Conservation (phyloP, 1,140 invertebrate species). For the Drosophila setifemur region DNA sequence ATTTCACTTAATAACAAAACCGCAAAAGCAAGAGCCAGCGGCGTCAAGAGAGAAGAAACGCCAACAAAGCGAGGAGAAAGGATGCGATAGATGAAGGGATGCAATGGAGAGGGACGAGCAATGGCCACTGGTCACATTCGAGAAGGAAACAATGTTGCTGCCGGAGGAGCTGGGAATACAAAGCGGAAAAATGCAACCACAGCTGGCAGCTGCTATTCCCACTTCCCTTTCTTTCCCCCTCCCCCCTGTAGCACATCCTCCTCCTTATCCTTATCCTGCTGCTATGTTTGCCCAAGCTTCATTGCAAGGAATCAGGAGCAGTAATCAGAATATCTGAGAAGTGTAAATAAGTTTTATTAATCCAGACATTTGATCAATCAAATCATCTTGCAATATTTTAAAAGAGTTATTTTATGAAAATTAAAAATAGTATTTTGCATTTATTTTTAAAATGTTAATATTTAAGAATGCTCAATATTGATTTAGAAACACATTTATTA, state of each 20-base stretch:
- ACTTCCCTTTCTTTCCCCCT: neutral
- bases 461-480: too few relatives aligned
- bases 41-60: conserved; percentile 32
- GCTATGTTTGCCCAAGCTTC: neutral
- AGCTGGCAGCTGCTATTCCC: conserved; percentile 26
- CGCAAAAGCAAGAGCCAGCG: conserved; percentile 12
- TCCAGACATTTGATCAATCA: too few relatives aligned
- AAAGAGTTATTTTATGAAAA: too few relatives aligned
- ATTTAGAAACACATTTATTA: too few relatives aligned
- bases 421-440: too few relatives aligned
- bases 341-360: neutral
- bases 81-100: neutral
- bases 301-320: conserved; percentile 10
- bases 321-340: neutral
- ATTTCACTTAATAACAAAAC: conserved; percentile 74
- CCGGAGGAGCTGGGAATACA: conserved; percentile 9
- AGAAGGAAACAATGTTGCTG: conserved; percentile 33
- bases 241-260: too few relatives aligned
- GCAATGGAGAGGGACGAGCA: too few relatives aligned
- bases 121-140: conserved; percentile 42
- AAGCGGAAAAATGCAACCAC: conserved; percentile 33
- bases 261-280: neutral
- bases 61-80: neutral
- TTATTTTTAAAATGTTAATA: too few relatives aligned
- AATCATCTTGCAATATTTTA: too few relatives aligned